phyloP scores from a whole-genome alignment of 2,797 vertebrate genomes.

The Phaenicophaeus curvirostris region DNA sequence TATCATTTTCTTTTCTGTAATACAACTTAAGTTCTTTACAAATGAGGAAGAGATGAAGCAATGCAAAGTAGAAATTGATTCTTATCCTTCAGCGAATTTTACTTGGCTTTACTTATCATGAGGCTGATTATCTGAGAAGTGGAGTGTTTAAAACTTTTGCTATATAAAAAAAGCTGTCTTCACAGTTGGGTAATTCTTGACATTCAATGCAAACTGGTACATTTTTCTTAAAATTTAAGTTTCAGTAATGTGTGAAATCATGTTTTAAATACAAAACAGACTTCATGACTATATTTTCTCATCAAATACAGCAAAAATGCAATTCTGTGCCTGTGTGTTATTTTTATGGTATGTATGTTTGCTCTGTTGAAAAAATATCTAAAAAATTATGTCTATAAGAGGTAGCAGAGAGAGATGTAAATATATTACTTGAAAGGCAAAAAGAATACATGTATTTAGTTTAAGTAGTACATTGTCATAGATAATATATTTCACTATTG shows the following conservation, averaged over 20 bases:
- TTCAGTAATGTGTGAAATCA: neutral
- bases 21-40: neutral
- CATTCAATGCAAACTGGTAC: neutral
- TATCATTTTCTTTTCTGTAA: neutral
- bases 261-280: constrained; percentile 21
- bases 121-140: neutral
- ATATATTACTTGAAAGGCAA: neutral
- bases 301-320: constrained; percentile 10
- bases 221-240: neutral
- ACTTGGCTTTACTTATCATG: neutral
- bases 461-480: neutral
- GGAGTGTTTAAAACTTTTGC: neutral
- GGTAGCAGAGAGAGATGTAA: neutral
- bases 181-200: neutral
- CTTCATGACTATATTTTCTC: neutral
- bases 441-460: neutral
- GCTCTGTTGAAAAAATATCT: constrained; percentile 6
- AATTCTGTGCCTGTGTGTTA: neutral
- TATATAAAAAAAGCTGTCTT: neutral
- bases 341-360: neutral
- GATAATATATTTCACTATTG: neutral
- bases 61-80: neutral
- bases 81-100: neutral
- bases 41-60: neutral
- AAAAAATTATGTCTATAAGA: neutral